Evolutionary conservation across 2,888 invertebrate genomes (phyloP), one percentile per base, ranked within the genome.

Genomic region (Griposia aprilina): DNA sequence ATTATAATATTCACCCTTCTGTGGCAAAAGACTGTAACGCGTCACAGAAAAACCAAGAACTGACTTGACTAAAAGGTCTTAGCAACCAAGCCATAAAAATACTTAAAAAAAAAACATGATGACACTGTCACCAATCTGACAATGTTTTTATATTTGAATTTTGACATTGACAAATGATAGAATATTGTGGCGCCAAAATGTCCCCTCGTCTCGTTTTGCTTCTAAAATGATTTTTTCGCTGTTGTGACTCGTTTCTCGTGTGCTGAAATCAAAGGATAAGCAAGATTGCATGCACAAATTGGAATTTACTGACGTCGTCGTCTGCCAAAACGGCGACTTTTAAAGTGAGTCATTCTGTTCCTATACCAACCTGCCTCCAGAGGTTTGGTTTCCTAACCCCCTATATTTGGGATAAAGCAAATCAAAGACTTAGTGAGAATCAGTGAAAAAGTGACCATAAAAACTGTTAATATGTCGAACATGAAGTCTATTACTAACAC

Each of bases 401-500:
- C 4, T 23, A 60, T 41, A 41, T 10, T 4, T 30, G 11, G 0
- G 7, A 7, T 36, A 78, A 5, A 45, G 17, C 13, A 57, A 57
- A n/a, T 20, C n/a, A 8, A 73, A 55, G 17, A 13, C 15, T n/a
- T 17, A 45, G 13, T 10, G 15, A 74, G 8, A 48, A 50, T 36
- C 41, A 41, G 8, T 78, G 17, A 17, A 0, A 41, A 45, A 52
- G 52, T 52, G 45, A 23, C 17, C 8, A 20, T 17, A 6, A 48
- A 87, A 65, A 26, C 45, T 59, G 0, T 0, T 55, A 89, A 65
- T 62, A 96, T 95, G 94, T 91, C 95, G 7, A 94, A 91, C 77
- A 90, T 94, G 45, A 96, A 94, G 83, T 83, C 89, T n/a, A 81
- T 95, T 41, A 81, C 88, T 81, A 94, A 86, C 89, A 91, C 91